Conservation (phyloP, 2,113 vertebrate genomes). For the Turnix velox region DNA sequence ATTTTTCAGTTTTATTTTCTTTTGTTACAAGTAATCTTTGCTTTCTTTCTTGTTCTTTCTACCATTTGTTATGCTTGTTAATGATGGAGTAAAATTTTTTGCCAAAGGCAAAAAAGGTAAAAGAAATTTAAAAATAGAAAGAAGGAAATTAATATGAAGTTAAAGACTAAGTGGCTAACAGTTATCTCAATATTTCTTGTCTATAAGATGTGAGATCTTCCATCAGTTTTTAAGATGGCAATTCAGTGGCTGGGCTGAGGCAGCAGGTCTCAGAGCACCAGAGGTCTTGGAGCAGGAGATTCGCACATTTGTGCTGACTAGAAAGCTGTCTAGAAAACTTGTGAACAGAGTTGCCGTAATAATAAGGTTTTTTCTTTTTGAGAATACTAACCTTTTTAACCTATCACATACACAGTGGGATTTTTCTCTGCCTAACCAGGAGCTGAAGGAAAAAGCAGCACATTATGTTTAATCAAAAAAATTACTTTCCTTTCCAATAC, state of each 20-base stretch:
- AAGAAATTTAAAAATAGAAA: neutral
- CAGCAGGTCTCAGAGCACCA: neutral
- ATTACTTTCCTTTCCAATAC: neutral
- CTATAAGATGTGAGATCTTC: neutral
- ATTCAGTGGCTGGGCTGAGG: neutral
- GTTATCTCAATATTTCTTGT: neutral
- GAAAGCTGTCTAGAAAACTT: neutral
- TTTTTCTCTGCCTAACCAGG: neutral
- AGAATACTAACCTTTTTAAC: neutral
- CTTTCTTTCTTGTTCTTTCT: neutral
- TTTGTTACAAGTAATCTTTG: neutral
- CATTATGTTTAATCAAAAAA: neutral
- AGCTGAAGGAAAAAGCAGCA: neutral
- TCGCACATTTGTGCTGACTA: neutral
- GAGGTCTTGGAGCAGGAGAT: neutral
- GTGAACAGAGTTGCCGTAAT: neutral
- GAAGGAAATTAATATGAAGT: neutral
- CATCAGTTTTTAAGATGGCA: neutral
- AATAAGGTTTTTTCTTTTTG: neutral
- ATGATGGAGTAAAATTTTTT: slow-evolving; percentile 15
- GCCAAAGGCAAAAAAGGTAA: neutral
- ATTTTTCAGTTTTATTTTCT: neutral
- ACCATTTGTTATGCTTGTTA: neutral
- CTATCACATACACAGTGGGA: neutral
- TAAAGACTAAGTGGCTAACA: neutral